Evolutionary conservation across 2,888 invertebrate genomes (phyloP), one percentile per base, ranked within the genome.

Genomic region (Autographa pulchrina): DNA sequence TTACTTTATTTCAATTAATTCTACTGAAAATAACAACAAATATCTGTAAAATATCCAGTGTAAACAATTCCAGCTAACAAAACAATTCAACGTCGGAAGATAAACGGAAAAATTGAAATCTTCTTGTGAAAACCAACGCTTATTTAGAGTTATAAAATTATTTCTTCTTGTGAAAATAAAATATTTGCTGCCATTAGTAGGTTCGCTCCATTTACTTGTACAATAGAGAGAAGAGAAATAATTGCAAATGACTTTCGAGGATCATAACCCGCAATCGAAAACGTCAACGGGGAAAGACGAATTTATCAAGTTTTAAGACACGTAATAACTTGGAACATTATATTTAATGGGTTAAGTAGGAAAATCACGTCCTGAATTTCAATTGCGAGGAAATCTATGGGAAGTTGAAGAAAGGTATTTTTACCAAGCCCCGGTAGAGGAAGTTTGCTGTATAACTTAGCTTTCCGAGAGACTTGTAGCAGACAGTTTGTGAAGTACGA

Each of bases 101-200:
- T 65, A 73, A 77, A 60, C 48, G 68, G 60, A 52, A 68, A 72
- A 68, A 68, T 69, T 18, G 20, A 77, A 77, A 74, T 70, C 62
- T 65, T 52, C 65, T 70, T 63, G 66, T 64, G 66, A 63, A 62
- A 78, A 65, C 69, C 70, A 54, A 74, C 70, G 78, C 74, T 78
- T 66, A 78, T 78, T 78, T 74, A 56, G 54, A 56, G 25, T 13
- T 9, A 48, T 66, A 64, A 74, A 70, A 67, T 65, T 70, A 62
- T 75, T 74, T 68, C 61, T 41, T 62, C 58, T 65, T 70, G 67
- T 67, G 52, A 43, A 61, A 77, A 68, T 78, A 32, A 71, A 74
- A 75, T 79, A 75, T 71, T 68, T 58, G 18, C 62, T 78, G 56
- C 43, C 68, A 64, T 79, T 79, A 68, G 60, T 64, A 64, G 68